phyloP scores from a whole-genome alignment of 2,888 invertebrate species.

The Steinernema carpocapsae region DNA sequence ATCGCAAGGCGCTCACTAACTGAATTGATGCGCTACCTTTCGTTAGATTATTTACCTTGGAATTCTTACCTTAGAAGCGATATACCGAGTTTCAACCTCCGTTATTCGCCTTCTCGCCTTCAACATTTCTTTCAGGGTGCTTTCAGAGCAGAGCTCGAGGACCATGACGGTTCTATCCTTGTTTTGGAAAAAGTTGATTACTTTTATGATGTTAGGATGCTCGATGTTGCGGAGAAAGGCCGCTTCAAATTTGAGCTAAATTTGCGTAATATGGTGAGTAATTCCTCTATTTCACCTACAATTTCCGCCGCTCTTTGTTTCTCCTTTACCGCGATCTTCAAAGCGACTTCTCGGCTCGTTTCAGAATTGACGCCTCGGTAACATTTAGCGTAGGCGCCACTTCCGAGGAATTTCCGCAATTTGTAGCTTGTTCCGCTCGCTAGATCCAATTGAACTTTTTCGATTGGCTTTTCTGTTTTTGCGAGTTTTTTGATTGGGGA shows the following conservation, averaged over 20 bases:
- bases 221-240: background rate
- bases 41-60: too few species aligned
- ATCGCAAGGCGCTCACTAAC: background rate
- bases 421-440: background rate
- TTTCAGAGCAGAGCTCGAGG: background rate
- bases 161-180: background rate
- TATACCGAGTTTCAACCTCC: conserved; percentile 3
- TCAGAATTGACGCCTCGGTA: background rate
- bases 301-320: background rate
- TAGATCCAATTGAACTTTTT: too few species aligned
- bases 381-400: conserved; percentile 1
- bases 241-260: background rate
- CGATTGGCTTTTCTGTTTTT: too few species aligned
- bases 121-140: background rate
- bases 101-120: background rate
- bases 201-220: background rate
- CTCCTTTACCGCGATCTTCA: background rate
- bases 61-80: background rate
- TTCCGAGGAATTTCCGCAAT: background rate
- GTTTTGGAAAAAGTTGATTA: background rate
- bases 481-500: too few species aligned
- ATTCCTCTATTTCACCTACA: background rate
- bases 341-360: background rate
- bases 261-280: background rate
- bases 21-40: background rate